Evolutionary conservation across 2,113 vertebrate species (phyloP), one percentile per base, ranked within the genome.

Genomic region (Alaudala cheleensis): DNA sequence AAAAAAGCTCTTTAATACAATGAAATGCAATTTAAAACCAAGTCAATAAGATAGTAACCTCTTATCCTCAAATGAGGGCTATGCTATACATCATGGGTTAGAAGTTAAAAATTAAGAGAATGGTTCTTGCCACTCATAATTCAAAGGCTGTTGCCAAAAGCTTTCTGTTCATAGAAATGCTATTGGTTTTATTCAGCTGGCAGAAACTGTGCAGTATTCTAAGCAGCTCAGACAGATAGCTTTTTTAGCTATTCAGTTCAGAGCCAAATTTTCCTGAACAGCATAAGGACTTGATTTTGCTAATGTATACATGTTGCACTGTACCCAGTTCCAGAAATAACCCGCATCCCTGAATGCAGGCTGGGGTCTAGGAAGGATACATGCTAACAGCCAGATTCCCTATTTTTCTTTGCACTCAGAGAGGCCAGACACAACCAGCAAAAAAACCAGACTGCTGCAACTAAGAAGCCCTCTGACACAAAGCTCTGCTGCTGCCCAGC

Each of bases 181-280:
- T 86, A 82, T 94, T 95, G 93, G 70, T 79, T 97, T 93, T 93
- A 76, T 93, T 89, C 91, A 83, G 74, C 77, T 96, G 93, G 80
- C 81, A 90, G 95, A 92, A 91, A 64, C 71, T 71, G 51, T 67
- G 66, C 88, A 77, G 64, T 95, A 83, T 67, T 93, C 89, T 80
- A 93, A 93, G 95, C 31, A 92, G 81, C 72, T 93, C 88, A 96
- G 90, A 93, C 88, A 94, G 94, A 96, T 88, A 94, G 92, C 60
- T 93, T 96, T 96, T 97, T 96, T 90, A 95, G 88, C 88, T 92
- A 78, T 90, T 92, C 76, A 71, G 69, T 81, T 93, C 90, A 88
- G 95, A 96, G 95, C 95, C 94, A 96, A 81, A 90, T 94, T 96
- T 97, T 96, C 96, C 93, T 95, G 76, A 97, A 95, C 82, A 95